phyloP scores from a whole-genome alignment of 1,140 invertebrate species.

The Saxidomus purpurata region DNA sequence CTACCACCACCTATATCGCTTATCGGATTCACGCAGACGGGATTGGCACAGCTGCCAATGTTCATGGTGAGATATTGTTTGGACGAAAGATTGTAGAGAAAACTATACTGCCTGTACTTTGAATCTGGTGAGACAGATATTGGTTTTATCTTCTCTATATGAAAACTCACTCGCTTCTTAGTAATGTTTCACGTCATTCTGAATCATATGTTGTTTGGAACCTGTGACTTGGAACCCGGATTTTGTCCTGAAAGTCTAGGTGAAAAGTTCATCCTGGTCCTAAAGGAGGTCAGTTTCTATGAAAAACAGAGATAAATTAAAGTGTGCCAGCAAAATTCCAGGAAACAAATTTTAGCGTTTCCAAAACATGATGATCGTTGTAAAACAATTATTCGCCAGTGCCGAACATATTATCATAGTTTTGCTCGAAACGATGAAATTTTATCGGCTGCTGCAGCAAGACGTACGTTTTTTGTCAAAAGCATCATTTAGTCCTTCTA shows the following conservation, averaged over 20 bases:
- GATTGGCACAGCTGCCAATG: neutral
- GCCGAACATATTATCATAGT: too few species aligned
- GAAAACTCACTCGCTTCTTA: conserved; percentile 5
- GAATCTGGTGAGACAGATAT: neutral
- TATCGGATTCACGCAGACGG: neutral
- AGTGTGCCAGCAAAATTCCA: too few species aligned
- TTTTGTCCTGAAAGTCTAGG: neutral
- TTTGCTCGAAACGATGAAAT: too few species aligned
- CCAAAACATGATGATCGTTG: too few species aligned
- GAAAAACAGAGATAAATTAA: neutral
- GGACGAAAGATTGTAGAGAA: too few species aligned
- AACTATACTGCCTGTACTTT: neutral
- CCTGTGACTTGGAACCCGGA: neutral
- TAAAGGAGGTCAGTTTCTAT: neutral
- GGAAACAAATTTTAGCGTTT: too few species aligned
- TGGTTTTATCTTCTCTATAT: neutral
- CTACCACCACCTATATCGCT: neutral
- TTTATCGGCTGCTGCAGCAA: too few species aligned
- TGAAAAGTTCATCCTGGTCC: neutral
- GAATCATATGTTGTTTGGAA: neutral
- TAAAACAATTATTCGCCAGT: too few species aligned
- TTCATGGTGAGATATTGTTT: too few species aligned
- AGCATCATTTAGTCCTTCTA: too few species aligned
- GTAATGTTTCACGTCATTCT: neutral
- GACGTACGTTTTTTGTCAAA: too few species aligned